phyloP scores from a whole-genome alignment of 1,140 invertebrate species.

The Sinella curviseta region DNA sequence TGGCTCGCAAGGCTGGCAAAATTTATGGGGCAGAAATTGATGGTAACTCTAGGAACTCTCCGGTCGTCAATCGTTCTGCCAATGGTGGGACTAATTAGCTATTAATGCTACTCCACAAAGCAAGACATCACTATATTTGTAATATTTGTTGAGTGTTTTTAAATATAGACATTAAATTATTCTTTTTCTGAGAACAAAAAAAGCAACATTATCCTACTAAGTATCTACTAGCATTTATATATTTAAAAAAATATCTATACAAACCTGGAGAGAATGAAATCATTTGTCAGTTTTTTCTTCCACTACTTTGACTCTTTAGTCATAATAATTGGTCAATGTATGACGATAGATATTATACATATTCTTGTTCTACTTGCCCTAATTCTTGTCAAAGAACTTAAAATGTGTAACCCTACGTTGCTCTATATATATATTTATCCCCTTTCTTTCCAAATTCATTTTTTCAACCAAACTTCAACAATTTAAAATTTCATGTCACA shows the following conservation, averaged over 20 bases:
- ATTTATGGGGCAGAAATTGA: constrained; percentile 82
- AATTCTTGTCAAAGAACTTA: no score
- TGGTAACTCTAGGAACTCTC: constrained; percentile 48
- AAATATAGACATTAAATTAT: not conserved
- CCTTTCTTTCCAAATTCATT: not conserved
- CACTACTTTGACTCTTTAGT: not conserved
- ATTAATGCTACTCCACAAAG: not conserved
- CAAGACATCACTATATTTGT: not conserved
- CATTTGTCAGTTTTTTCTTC: not conserved
- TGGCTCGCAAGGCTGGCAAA: constrained; percentile 94
- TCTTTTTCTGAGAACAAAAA: not conserved
- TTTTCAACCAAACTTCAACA: not conserved
- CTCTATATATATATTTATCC: no score
- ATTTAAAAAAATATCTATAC: no score
- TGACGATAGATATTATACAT: not conserved
- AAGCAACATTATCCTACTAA: no score
- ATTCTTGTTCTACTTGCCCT: no score
- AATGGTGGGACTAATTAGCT: constrained; percentile 38
- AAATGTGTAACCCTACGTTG: no score
- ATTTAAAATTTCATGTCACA: no score
- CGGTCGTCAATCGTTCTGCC: constrained; percentile 44
- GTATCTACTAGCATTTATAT: no score
- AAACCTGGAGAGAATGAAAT: no score
- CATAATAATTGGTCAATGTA: no score
- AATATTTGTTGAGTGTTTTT: not conserved